phyloP scores from a whole-genome alignment of 2,113 vertebrate species.

The Stercorarius parasiticus region DNA sequence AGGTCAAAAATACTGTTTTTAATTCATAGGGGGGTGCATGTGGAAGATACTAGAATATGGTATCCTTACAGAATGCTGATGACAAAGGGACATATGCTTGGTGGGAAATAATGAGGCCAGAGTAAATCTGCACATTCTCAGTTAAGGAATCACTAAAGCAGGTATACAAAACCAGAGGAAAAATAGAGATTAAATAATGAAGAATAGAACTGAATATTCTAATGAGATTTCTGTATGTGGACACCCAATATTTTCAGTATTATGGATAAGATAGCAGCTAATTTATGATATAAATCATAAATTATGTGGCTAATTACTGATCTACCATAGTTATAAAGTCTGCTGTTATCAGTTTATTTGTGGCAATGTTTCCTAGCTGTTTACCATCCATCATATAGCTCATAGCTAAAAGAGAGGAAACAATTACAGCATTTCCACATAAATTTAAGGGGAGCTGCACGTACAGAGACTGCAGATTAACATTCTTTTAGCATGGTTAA shows the following conservation, averaged over 20 bases:
- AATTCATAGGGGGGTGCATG: not conserved
- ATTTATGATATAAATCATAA: not conserved
- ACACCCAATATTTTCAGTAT: not conserved
- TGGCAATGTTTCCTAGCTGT: not conserved
- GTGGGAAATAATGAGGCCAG: not conserved
- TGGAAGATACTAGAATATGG: not conserved
- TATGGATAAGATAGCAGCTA: not conserved
- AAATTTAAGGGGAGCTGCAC: not conserved
- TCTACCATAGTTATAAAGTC: not conserved
- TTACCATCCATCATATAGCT: not conserved
- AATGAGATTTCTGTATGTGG: not conserved
- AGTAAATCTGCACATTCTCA: not conserved
- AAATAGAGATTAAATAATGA: not conserved
- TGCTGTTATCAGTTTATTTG: not conserved
- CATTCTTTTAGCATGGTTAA: not conserved
- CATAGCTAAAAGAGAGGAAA: slow-evolving; percentile 2
- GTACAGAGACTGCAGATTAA: not conserved
- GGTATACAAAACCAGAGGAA: not conserved
- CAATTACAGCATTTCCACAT: not conserved
- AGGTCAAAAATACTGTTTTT: not conserved
- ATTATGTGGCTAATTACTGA: not conserved
- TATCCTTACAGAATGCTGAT: not conserved
- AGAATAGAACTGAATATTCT: not conserved
- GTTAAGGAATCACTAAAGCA: not conserved
- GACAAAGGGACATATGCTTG: not conserved